Conservation (phyloP, 2,888 invertebrate genomes). For the Agriopis marginaria region DNA sequence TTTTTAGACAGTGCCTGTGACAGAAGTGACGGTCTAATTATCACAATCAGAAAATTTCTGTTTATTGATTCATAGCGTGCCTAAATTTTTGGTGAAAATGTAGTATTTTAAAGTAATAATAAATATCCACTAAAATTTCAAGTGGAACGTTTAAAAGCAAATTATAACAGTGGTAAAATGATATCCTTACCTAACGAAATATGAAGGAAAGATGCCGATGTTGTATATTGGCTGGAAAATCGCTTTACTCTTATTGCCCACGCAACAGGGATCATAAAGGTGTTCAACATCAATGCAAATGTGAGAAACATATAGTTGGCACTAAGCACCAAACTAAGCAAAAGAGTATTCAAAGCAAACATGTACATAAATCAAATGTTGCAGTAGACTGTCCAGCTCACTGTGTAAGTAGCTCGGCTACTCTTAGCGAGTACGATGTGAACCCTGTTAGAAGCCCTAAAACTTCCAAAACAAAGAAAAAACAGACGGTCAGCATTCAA, state of each 20-base stretch:
- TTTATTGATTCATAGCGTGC: not conserved
- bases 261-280: not conserved
- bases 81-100: not conserved
- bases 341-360: not conserved
- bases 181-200: not conserved
- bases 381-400: not conserved
- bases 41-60: not conserved
- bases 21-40: not conserved
- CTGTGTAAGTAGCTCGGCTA: not conserved
- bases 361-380: not conserved
- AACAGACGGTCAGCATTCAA: not conserved
- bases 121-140: conserved; percentile 9
- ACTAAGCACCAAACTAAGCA: not conserved
- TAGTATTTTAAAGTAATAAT: not conserved
- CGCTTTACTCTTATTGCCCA: not conserved
- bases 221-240: not conserved
- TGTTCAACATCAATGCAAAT: not conserved
- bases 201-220: not conserved
- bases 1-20: not conserved
- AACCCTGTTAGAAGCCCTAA: not conserved
- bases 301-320: not conserved
- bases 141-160: not conserved
- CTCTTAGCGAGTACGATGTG: not conserved
- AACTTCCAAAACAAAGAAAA: not conserved
- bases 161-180: conserved; percentile 3